Evolutionary conservation across 2,888 invertebrate genomes (phyloP).

Genomic region (Idaea aversata): DNA sequence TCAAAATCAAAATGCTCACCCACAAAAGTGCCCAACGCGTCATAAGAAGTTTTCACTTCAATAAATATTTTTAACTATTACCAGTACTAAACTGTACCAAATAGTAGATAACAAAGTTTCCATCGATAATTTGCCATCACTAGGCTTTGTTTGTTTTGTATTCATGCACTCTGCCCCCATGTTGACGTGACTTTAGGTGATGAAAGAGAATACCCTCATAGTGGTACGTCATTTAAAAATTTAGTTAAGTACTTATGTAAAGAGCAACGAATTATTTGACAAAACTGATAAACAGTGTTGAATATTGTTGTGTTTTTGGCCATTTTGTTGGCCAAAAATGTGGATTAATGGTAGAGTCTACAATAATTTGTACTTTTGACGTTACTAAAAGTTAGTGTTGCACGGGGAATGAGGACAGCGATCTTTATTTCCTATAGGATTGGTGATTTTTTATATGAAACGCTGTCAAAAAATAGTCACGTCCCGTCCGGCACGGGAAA

Average conservation of each 20-base stretch:
- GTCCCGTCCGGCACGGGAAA: no score
- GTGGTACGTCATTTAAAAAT: neutral
- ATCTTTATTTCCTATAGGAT: no score
- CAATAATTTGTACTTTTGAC: neutral
- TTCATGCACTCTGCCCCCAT: constrained; percentile 19
- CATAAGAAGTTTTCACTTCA: no score
- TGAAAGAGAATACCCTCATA: constrained; percentile 13
- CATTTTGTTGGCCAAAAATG: neutral
- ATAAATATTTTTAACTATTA: neutral
- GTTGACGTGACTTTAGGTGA: constrained; percentile 14
- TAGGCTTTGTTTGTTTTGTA: neutral
- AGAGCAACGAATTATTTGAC: neutral
- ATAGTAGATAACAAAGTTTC: neutral
- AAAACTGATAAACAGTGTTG: neutral
- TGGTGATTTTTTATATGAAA: no score
- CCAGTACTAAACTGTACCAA: neutral
- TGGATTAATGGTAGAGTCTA: neutral
- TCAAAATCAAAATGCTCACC: no score
- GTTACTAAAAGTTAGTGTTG: neutral
- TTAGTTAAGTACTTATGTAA: constrained; percentile 2
- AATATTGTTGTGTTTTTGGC: no score
- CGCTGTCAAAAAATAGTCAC: no score
- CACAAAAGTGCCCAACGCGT: no score
- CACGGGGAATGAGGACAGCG: no score
- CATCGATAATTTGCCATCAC: neutral